Evolutionary conservation across 2,113 vertebrate genomes (phyloP), one percentile per base, ranked within the genome.

Genomic region (Trochalopteron elliotii): DNA sequence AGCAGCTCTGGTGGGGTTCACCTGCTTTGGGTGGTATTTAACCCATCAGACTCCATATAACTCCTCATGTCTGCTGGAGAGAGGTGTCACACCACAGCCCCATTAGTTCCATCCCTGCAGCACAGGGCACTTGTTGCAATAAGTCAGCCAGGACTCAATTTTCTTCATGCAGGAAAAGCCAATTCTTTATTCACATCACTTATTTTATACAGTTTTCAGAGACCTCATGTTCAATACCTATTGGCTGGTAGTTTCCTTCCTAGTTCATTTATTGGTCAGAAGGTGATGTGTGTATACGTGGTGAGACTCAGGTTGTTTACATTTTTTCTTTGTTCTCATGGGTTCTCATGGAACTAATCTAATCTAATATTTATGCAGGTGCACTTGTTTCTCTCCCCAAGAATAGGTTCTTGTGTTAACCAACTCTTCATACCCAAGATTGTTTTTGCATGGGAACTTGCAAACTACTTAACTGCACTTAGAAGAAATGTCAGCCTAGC

Each of bases 21-120:
- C 13, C 57, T 52, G 21, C 53, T 71, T 10, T 31, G 49, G 75
- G 28, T 28, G 67, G 5, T n/a, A 7, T 15, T 76, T 60, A 68
- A 47, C 39, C 27, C 63, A 35, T 27, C 71, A 52, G 33, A 55
- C 15, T 21, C n/a, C 60, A 20, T 0, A 1, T 0, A 45, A 4
- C 17, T 31, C 42, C 47, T 75, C 2, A 3, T 7, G 11, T 33
- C 65, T 15, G 14, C 3, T n/a, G 63, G 23, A 76, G 10, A 33
- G 28, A 59, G 16, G 13, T 30, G 53, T 14, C 4, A 2, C 64
- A 28, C 3, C 84, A 31, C 17, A 39, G 6, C 7, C n/a, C 47
- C 65, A 68, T 44, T 35, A 61, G 4, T 15, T 14, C 33, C 76
- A 67, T 0, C 28, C 28, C 44, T 22, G 47, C 33, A 39, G 57